These are phyloP conservation scores for Melopsittacus undulatus DNA, from an alignment of 2,797 vertebrate genomes.

Conservation along the genomic window DNA sequence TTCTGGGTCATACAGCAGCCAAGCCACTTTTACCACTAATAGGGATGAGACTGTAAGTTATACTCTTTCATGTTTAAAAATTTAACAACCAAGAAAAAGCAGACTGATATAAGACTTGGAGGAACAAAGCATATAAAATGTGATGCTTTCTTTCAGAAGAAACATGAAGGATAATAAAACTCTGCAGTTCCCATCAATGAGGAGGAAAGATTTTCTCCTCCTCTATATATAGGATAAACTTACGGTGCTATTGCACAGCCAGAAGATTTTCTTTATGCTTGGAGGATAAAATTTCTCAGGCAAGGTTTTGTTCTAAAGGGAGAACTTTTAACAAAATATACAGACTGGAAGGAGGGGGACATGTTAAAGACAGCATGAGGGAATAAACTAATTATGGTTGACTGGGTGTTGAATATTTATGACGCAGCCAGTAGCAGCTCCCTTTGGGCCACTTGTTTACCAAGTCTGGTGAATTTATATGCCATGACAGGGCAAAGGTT, in stretches of 20 bases:
- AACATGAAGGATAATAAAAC: constrained; percentile 30
- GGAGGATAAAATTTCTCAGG: not conserved
- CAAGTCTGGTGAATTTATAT: constrained; percentile 55
- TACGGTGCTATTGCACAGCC: not conserved
- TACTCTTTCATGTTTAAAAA: not conserved
- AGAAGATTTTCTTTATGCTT: constrained; percentile 1
- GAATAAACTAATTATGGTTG: constrained; percentile 53
- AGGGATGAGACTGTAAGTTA: not conserved
- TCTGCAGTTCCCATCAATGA: constrained; percentile 4
- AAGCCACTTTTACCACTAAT: not conserved
- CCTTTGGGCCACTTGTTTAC: constrained; percentile 59
- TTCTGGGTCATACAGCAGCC: not conserved
- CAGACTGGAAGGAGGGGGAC: not conserved
- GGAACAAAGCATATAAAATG: not conserved
- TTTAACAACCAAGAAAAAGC: not conserved
- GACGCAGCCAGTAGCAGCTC: constrained; percentile 8
- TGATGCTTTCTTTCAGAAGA: constrained; percentile 33
- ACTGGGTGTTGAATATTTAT: constrained; percentile 55
- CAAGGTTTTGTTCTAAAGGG: constrained; percentile 17
- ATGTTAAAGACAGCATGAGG: not conserved
- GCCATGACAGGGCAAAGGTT: constrained; percentile 44
- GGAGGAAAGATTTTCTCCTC: constrained; percentile 5
- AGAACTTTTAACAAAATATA: constrained; percentile 22
- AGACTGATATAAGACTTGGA: not conserved
- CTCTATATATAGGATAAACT: not conserved